Evolutionary conservation across 2,113 vertebrate species (phyloP).

Genomic region (Serilophus lunatus): DNA sequence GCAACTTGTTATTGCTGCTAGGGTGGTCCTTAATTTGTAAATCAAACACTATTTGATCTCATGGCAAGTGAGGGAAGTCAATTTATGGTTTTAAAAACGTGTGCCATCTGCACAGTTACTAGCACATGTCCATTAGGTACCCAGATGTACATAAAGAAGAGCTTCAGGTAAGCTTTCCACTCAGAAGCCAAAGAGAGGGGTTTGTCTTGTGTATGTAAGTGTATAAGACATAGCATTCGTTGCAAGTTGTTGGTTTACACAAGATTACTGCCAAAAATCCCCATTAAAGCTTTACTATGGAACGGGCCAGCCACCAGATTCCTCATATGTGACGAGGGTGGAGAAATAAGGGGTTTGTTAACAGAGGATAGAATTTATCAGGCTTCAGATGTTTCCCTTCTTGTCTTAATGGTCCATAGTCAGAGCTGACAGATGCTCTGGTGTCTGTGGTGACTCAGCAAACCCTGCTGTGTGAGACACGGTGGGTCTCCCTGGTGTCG

Average conservation of each 20-base stretch:
- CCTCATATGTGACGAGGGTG: background rate
- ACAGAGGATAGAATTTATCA: background rate
- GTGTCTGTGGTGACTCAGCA: background rate
- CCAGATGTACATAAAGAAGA: background rate
- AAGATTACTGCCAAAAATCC: background rate
- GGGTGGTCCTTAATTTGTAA: background rate
- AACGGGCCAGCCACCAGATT: background rate
- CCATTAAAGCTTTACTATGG: background rate
- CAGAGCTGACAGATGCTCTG: background rate
- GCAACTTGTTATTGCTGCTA: background rate
- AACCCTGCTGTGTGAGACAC: accelerated
- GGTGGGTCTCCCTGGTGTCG: accelerated
- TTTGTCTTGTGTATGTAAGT: background rate
- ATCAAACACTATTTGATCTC: background rate
- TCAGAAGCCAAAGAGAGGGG: background rate
- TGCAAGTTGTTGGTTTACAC: background rate
- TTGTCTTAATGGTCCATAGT: accelerated
- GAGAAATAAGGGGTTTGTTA: background rate
- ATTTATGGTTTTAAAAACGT: background rate
- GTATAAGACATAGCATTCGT: background rate
- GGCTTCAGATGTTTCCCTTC: background rate
- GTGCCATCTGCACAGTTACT: background rate
- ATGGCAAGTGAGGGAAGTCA: background rate
- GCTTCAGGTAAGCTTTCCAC: background rate
- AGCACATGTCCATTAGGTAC: background rate